Conservation (phyloP, 2,888 invertebrate genomes). For the Escarpia spicata region DNA sequence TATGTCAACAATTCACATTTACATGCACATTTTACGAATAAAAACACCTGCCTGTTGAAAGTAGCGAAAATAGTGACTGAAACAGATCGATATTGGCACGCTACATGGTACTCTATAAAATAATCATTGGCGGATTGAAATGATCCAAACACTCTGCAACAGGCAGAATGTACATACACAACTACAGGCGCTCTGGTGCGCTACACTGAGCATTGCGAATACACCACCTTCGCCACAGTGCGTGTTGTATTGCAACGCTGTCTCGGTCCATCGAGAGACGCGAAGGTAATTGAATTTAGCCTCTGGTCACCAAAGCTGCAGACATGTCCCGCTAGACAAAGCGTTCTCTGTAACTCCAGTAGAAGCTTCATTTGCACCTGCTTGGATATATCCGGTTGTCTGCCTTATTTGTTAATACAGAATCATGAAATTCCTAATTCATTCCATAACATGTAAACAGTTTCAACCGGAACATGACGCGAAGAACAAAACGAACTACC, state of each 20-base stretch:
- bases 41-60: background rate
- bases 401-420: background rate
- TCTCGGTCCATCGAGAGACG: background rate
- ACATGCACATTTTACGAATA: background rate
- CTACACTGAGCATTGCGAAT: background rate
- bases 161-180: background rate
- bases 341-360: background rate
- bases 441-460: background rate
- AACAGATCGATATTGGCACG: background rate
- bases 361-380: background rate
- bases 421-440: background rate
- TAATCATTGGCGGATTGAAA: background rate
- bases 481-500: background rate
- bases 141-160: background rate
- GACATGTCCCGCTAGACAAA: background rate
- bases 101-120: background rate
- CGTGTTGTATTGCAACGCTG: background rate
- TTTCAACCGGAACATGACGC: background rate
- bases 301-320: background rate
- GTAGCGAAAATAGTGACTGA: background rate
- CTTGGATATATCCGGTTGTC: background rate
- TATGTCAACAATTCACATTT: background rate
- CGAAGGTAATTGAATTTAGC: slow-evolving; percentile 3
- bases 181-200: background rate
- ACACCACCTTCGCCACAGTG: background rate